Percentiles rank a stretch among this genome's conserved stretches.
phyloP scores from a whole-genome alignment of 2,888 invertebrate genomes.

The Scrobipalpa atriplicella region DNA sequence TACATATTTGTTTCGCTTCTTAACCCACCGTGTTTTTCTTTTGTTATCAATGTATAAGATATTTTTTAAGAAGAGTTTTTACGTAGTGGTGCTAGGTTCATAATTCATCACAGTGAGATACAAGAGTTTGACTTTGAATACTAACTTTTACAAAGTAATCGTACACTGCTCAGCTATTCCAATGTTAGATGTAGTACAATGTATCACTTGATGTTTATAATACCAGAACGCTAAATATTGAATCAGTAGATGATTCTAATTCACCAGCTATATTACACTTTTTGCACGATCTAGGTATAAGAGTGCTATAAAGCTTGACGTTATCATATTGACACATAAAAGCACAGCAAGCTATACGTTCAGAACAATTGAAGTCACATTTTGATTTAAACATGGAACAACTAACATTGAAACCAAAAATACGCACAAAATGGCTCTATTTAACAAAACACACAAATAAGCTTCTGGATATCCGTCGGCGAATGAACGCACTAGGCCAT shows the following conservation, averaged over 20 bases:
- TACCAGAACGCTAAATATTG: constrained; percentile 52
- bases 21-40: constrained; percentile 69
- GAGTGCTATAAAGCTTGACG: constrained; percentile 34
- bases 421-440: constrained; percentile 77
- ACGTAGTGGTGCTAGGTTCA: constrained; percentile 71
- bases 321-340: constrained; percentile 5
- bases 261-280: constrained; percentile 35
- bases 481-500: constrained; percentile 62
- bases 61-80: constrained; percentile 46
- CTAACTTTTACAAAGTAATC: constrained; percentile 47
- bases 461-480: constrained; percentile 54
- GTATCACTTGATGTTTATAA: constrained; percentile 41
- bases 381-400: not conserved
- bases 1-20: constrained; percentile 68
- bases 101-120: constrained; percentile 68
- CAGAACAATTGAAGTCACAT: not conserved
- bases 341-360: not conserved
- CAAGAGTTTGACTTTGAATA: constrained; percentile 82
- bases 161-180: constrained; percentile 53
- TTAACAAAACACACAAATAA: constrained; percentile 52
- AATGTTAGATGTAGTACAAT: constrained; percentile 57
- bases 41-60: constrained; percentile 57
- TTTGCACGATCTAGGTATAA: constrained; percentile 32
- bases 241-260: constrained; percentile 41
- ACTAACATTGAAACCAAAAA: constrained; percentile 24